Conservation (phyloP, 92 coral and sea anemone genomes). For the Pocillopora grandis region DNA sequence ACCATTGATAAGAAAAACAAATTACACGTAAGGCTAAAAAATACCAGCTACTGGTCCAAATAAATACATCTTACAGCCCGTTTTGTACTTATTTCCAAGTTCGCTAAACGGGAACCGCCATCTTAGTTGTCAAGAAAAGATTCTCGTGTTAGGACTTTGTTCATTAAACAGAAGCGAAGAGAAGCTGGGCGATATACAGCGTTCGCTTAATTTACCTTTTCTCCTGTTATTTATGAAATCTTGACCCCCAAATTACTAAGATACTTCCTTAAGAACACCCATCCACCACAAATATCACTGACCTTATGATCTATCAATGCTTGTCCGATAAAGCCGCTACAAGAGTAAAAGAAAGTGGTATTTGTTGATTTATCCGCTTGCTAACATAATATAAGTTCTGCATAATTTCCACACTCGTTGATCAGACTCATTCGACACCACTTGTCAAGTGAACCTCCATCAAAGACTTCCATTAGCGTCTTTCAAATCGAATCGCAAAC, state of each 20-base stretch:
- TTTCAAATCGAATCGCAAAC: background rate
- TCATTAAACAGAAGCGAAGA: too few relatives aligned
- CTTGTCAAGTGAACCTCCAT: background rate
- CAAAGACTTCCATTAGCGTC: background rate
- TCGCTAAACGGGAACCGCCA: background rate
- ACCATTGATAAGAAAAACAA: background rate
- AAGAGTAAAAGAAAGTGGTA: too few relatives aligned
- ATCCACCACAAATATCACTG: background rate
- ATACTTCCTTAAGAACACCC: background rate
- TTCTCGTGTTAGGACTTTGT: too few relatives aligned
- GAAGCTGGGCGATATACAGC: too few relatives aligned
- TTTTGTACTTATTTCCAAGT: background rate
- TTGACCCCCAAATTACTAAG: background rate
- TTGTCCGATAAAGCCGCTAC: background rate
- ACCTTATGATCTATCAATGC: background rate
- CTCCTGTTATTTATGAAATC: too few relatives aligned
- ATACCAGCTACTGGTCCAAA: conserved; percentile 8
- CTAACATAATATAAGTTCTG: background rate
- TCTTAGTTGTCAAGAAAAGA: background rate
- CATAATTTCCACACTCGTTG: too few relatives aligned
- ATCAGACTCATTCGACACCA: background rate
- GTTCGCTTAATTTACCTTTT: too few relatives aligned
- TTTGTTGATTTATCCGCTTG: background rate
- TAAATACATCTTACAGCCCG: background rate
- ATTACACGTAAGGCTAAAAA: conserved; percentile 6